A percentile compares a stretch with the other conserved stretches of the same genome.
phyloP scores from a whole-genome alignment of 2,888 invertebrate genomes.

The Sceliomorpha sp. region DNA sequence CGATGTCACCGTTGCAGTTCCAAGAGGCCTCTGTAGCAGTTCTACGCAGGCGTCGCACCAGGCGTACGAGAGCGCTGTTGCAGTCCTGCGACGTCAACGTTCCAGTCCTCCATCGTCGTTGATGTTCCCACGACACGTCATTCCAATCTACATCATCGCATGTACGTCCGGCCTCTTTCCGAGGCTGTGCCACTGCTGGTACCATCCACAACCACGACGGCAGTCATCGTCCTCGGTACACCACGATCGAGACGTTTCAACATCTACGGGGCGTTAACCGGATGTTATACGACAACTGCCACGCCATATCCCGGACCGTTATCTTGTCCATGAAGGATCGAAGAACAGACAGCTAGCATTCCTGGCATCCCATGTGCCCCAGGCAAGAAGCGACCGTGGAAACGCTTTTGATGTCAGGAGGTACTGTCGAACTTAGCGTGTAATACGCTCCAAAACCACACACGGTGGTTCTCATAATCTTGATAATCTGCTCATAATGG shows the following conservation, averaged over 20 bases:
- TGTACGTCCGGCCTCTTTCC: too few relatives aligned
- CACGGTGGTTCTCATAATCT: conserved; percentile 32
- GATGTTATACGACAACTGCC: background rate
- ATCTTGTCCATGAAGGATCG: background rate
- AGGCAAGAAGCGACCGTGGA: conserved; percentile 47
- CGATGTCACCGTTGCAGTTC: too few relatives aligned
- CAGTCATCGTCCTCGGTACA: too few relatives aligned
- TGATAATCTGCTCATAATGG: conserved; percentile 20
- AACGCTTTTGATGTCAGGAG: conserved; percentile 58
- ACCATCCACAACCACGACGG: too few relatives aligned
- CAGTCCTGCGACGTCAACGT: too few relatives aligned
- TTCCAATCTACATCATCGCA: too few relatives aligned
- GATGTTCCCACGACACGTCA: too few relatives aligned
- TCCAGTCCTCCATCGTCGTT: too few relatives aligned
- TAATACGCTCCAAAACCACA: conserved; percentile 58
- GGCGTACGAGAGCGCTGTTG: too few relatives aligned
- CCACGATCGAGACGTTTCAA: background rate
- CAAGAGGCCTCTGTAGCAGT: too few relatives aligned
- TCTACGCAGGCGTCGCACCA: too few relatives aligned
- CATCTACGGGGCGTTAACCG: background rate
- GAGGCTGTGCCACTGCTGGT: too few relatives aligned
- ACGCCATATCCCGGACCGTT: background rate
- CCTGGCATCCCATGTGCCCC: conserved; percentile 5
- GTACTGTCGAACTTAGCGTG: conserved; percentile 64
- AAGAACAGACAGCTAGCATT: background rate